These are phyloP conservation scores for Zeus faber DNA, from an alignment of 2,113 vertebrate species.

Conservation along the genomic window DNA sequence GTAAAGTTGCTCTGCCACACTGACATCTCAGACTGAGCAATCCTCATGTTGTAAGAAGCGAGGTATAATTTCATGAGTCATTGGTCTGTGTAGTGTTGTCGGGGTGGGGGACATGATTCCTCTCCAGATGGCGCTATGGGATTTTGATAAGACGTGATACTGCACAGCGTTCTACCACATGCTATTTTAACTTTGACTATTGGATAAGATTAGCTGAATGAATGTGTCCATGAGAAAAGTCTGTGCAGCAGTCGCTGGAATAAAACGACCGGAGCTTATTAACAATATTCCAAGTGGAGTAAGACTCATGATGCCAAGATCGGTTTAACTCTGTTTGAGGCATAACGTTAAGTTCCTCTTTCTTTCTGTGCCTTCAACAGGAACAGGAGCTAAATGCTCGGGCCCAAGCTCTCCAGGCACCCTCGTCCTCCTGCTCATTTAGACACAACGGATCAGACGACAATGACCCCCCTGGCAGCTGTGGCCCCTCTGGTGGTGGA, in stretches of 20 bases:
- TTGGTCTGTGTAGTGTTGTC: slow-evolving; percentile 32
- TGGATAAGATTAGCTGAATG: too few relatives aligned
- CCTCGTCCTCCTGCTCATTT: slow-evolving; percentile 92
- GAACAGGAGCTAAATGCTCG: slow-evolving; percentile 96
- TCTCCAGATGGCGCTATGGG: slow-evolving; percentile 53
- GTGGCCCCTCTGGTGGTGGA: slow-evolving; percentile 92
- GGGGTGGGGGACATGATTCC: slow-evolving; percentile 13
- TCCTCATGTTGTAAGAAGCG: slow-evolving; percentile 32
- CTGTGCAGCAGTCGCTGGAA: too few relatives aligned
- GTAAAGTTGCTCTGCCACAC: slow-evolving; percentile 17
- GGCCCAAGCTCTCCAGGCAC: slow-evolving; percentile 89
- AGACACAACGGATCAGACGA: slow-evolving; percentile 95
- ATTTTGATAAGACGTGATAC: background rate
- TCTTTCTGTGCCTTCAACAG: slow-evolving; percentile 55
- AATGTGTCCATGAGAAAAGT: too few relatives aligned
- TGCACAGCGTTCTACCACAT: too few relatives aligned
- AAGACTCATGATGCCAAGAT: too few relatives aligned
- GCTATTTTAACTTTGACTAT: too few relatives aligned
- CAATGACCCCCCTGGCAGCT: slow-evolving; percentile 95
- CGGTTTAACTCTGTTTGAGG: too few relatives aligned
- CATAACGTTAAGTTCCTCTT: too few relatives aligned
- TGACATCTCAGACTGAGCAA: slow-evolving; percentile 27
- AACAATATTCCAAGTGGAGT: too few relatives aligned
- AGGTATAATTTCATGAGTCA: slow-evolving; percentile 55
- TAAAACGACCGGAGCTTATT: too few relatives aligned